Evolutionary conservation across 2,888 invertebrate genomes (phyloP).

Genomic region (Chirona hameri): DNA sequence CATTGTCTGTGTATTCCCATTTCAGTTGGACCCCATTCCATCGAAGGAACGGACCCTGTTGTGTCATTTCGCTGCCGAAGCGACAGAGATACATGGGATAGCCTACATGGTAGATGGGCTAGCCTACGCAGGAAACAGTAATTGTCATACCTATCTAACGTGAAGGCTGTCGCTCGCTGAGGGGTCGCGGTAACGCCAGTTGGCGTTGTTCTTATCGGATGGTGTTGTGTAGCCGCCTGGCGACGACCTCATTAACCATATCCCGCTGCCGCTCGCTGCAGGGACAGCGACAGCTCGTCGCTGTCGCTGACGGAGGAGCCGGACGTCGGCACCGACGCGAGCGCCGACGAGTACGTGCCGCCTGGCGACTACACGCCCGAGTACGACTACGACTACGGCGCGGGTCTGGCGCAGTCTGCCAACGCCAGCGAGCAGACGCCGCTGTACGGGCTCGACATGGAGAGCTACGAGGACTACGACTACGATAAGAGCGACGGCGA

Average conservation of each 20-base stretch:
- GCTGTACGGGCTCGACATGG: background rate
- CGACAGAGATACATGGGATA: too few relatives aligned
- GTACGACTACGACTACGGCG: background rate
- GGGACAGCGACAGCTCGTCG: too few relatives aligned
- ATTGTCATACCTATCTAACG: background rate
- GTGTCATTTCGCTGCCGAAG: too few relatives aligned
- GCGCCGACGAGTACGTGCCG: background rate
- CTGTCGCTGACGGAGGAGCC: background rate
- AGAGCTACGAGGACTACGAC: background rate
- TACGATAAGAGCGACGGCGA: background rate
- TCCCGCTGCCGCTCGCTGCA: too few relatives aligned
- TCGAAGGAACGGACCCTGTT: too few relatives aligned
- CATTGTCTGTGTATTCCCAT: too few relatives aligned
- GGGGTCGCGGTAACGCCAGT: background rate
- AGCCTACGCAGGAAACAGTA: too few relatives aligned
- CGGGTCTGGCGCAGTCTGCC: background rate
- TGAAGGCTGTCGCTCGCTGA: too few relatives aligned
- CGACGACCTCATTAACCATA: too few relatives aligned
- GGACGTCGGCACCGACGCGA: background rate
- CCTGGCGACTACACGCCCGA: background rate
- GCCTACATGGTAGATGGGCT: too few relatives aligned
- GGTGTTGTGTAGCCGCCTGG: background rate
- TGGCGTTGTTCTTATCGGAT: background rate
- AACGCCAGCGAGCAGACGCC: background rate
- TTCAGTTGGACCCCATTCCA: too few relatives aligned